Evolutionary conservation across 2,888 invertebrate species (phyloP).

Genomic region (Alviniconcha strummeri): DNA sequence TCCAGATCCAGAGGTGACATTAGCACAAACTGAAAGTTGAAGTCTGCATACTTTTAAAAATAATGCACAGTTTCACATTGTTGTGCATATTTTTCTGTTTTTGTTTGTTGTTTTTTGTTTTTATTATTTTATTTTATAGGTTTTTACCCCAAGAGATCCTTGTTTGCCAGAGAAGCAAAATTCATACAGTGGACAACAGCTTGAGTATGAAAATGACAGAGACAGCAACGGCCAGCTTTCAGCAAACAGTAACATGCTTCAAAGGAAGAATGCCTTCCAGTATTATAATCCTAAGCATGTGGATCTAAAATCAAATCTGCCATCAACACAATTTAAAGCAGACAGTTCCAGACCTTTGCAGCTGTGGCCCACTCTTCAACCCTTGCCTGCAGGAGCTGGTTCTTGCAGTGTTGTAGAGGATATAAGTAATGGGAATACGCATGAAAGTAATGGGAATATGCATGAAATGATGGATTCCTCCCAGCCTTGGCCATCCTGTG

Average conservation of each 20-base stretch:
- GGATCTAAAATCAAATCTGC: not conserved
- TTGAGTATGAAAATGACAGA: not conserved
- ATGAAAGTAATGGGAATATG: too few relatives aligned
- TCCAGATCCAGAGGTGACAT: too few relatives aligned
- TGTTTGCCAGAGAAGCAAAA: not conserved
- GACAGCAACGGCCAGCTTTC: not conserved
- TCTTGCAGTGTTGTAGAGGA: too few relatives aligned
- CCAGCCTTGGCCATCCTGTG: slow-evolving; percentile 20
- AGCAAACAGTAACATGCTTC: not conserved
- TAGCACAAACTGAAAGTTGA: too few relatives aligned
- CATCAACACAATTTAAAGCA: not conserved
- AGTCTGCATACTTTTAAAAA: too few relatives aligned
- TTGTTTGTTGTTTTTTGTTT: too few relatives aligned
- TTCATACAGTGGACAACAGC: not conserved
- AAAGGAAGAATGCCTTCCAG: not conserved
- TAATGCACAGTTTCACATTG: too few relatives aligned
- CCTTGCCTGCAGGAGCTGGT: not conserved
- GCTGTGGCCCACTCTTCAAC: slow-evolving; percentile 21
- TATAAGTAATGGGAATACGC: too few relatives aligned
- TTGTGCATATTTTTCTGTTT: too few relatives aligned
- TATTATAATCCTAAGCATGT: not conserved
- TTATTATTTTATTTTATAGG: not conserved
- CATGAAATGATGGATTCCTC: not conserved
- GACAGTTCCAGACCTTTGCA: not conserved
- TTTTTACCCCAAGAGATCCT: slow-evolving; percentile 9